A percentile compares a stretch with the other conserved stretches of the same genome.
phyloP scores from a whole-genome alignment of 2,888 invertebrate genomes.

The Zelleria hepariella region DNA sequence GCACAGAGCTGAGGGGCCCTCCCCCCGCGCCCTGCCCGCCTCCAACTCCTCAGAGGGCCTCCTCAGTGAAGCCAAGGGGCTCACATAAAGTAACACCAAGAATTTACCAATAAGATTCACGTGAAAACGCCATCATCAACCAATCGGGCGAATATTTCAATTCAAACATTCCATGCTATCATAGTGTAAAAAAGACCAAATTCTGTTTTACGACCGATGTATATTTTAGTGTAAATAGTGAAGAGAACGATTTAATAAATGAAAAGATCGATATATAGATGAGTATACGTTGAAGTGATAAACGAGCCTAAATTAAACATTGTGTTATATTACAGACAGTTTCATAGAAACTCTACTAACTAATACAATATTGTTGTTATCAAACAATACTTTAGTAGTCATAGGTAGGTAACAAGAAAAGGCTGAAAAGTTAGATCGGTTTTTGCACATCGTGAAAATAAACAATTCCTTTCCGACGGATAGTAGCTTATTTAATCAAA shows the following conservation, averaged over 20 bases:
- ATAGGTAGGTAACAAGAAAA: constrained; percentile 54
- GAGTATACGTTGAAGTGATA: constrained; percentile 70
- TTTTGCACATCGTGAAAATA: constrained; percentile 30
- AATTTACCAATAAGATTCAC: background rate
- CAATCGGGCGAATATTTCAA: background rate
- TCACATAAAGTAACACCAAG: background rate
- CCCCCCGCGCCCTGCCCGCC: constrained; percentile 48
- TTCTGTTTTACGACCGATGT: background rate
- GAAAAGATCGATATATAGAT: constrained; percentile 25
- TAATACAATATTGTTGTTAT: constrained; percentile 48
- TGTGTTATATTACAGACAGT: constrained; percentile 59
- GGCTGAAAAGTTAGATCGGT: constrained; percentile 61
- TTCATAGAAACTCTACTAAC: constrained; percentile 66
- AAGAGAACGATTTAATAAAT: background rate
- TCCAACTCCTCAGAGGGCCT: constrained; percentile 58
- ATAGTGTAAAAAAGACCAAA: constrained; percentile 5
- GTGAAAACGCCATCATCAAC: background rate
- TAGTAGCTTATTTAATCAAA: constrained; percentile 1
- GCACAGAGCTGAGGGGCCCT: constrained; percentile 64
- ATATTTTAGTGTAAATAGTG: constrained; percentile 5
- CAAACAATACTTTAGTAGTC: constrained; percentile 62
- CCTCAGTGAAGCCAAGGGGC: constrained; percentile 27
- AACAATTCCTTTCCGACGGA: constrained; percentile 1
- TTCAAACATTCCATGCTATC: constrained; percentile 4
- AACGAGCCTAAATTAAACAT: constrained; percentile 63